phyloP scores from a whole-genome alignment of 2,888 invertebrate species.

The Elgonia sp. region DNA sequence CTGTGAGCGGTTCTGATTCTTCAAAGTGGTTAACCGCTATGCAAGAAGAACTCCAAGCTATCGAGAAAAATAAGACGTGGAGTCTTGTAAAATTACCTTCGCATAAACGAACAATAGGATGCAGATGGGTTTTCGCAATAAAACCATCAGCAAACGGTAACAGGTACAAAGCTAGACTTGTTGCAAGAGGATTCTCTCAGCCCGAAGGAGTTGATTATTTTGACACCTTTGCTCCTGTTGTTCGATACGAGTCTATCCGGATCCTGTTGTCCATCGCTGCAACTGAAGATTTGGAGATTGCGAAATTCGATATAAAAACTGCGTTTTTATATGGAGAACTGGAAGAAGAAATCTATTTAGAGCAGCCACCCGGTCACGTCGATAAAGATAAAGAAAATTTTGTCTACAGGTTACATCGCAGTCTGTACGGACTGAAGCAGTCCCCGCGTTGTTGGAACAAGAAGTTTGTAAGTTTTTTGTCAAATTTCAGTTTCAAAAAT shows the following conservation, averaged over 20 bases:
- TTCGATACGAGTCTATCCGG: constrained; percentile 6
- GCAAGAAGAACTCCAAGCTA: constrained; percentile 26
- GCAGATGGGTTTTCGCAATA: constrained; percentile 29
- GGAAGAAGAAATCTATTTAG: constrained; percentile 51
- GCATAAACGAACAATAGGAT: not conserved
- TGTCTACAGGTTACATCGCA: constrained; percentile 54
- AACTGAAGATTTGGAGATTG: no score
- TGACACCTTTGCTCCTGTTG: constrained; percentile 59
- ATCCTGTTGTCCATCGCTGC: not conserved
- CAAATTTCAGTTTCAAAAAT: constrained; percentile 31
- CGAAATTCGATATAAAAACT: no score
- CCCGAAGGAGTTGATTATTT: constrained; percentile 45
- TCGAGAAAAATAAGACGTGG: constrained; percentile 48
- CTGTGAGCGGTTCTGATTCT: not conserved
- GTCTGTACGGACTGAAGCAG: constrained; percentile 68
- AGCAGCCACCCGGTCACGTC: constrained; percentile 14
- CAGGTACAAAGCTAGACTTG: constrained; percentile 56
- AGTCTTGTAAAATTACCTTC: constrained; percentile 61
- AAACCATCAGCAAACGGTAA: not conserved
- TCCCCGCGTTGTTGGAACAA: constrained; percentile 60
- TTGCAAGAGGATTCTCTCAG: constrained; percentile 55
- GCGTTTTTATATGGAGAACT: constrained; percentile 62
- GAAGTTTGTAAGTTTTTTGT: constrained; percentile 44
- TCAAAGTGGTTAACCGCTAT: constrained; percentile 28
- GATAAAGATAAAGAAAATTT: constrained; percentile 52